These are phyloP conservation scores for Platorchestia sp. DNA, from an alignment of 1,140 invertebrate genomes.

Conservation along the genomic window DNA sequence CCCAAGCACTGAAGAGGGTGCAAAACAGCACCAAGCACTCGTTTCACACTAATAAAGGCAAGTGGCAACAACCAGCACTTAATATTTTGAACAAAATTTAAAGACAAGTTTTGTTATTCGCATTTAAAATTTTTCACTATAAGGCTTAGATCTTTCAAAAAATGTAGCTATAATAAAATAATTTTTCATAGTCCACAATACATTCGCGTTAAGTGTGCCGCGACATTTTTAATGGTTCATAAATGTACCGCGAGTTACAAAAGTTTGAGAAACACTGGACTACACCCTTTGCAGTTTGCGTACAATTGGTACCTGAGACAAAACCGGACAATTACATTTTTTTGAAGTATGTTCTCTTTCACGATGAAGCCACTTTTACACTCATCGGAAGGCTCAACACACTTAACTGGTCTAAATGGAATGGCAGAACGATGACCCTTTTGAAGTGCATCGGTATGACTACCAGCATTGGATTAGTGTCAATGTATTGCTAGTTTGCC, in stretches of 20 bases:
- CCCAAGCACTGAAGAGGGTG: background rate
- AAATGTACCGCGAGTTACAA: background rate
- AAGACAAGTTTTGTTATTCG: background rate
- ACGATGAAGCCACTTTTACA: too few relatives aligned
- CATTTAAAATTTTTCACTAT: background rate
- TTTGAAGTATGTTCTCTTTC: too few relatives aligned
- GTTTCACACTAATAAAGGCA: constrained; percentile 31
- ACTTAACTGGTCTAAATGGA: too few relatives aligned
- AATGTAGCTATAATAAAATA: background rate
- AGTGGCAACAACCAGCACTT: background rate
- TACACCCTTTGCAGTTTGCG: too few relatives aligned
- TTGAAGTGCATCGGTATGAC: too few relatives aligned
- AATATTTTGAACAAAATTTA: background rate
- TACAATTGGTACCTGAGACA: too few relatives aligned
- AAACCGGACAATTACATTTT: too few relatives aligned
- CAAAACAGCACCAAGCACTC: background rate
- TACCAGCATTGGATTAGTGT: too few relatives aligned
- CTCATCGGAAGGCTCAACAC: too few relatives aligned
- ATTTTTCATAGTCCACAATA: background rate
- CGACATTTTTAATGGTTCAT: background rate
- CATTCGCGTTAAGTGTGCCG: background rate
- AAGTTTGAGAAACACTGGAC: background rate
- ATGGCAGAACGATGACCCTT: too few relatives aligned
- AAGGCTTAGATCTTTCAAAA: background rate
- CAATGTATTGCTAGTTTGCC: too few relatives aligned